A percentile compares a stretch with the other conserved stretches of the same genome.
Conservation (phyloP, 1,140 invertebrate species). For the Dendroctonus ponderosae region DNA sequence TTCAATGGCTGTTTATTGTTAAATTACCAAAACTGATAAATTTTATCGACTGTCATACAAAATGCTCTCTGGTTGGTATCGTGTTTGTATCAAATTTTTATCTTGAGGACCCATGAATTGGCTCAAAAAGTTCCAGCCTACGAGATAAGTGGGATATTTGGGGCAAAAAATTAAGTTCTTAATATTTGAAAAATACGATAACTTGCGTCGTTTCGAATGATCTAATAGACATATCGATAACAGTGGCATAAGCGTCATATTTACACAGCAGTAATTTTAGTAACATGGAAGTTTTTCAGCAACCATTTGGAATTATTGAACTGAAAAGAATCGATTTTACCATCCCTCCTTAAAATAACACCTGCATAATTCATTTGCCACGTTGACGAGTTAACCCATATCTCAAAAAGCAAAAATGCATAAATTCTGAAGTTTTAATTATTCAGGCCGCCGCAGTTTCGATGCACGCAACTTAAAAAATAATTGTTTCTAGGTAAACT, state of each 20-base stretch:
- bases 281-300: neutral
- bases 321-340: constrained; percentile 31
- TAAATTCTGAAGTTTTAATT: constrained; percentile 39
- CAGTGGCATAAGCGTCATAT: neutral
- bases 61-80: too few relatives aligned
- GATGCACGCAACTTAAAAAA: constrained; percentile 37
- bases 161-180: neutral
- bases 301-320: neutral
- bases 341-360: constrained; percentile 22
- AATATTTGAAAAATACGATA: neutral
- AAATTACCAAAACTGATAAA: too few relatives aligned
- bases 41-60: too few relatives aligned
- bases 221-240: too few relatives aligned
- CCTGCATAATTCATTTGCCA: constrained; percentile 35
- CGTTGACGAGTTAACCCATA: constrained; percentile 37
- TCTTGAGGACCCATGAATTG: too few relatives aligned
- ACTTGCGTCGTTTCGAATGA: constrained; percentile 1
- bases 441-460: constrained; percentile 31
- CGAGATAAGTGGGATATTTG: neutral
- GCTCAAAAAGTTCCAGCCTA: too few relatives aligned
- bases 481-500: constrained; percentile 28
- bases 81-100: too few relatives aligned
- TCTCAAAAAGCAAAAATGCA: constrained; percentile 38
- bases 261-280: neutral
- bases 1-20: too few relatives aligned